phyloP scores from a whole-genome alignment of 1,140 invertebrate species.

The Olivierus martensii region DNA sequence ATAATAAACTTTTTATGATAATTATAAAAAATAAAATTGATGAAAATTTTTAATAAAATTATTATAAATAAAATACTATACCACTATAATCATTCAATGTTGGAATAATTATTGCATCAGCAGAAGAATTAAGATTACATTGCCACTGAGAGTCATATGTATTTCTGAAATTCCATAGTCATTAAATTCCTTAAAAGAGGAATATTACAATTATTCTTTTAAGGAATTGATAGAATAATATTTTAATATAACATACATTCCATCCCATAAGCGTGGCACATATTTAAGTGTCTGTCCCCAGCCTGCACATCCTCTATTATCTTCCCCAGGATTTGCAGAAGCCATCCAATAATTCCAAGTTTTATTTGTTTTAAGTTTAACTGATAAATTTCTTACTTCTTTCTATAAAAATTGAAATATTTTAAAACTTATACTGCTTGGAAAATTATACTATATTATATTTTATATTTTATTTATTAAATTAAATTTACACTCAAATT shows the following conservation, averaged over 20 bases:
- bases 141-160: not conserved
- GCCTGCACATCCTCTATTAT: slow-evolving; percentile 1
- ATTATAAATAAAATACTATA: not conserved
- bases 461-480: too few relatives aligned
- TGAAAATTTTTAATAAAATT: not conserved
- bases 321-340: slow-evolving; percentile 38
- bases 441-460: too few relatives aligned
- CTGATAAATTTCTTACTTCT: not conserved
- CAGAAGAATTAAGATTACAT: not conserved
- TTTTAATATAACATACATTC: not conserved
- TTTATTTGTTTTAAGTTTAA: not conserved
- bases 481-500: too few relatives aligned
- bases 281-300: slow-evolving; percentile 7
- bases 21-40: too few relatives aligned
- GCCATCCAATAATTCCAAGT: not conserved
- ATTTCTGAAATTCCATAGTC: not conserved
- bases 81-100: not conserved
- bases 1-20: not conserved
- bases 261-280: not conserved
- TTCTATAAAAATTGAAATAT: not conserved
- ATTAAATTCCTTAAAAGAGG: not conserved
- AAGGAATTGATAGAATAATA: too few relatives aligned
- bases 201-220: too few relatives aligned
- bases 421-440: too few relatives aligned
- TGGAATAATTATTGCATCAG: not conserved